Conservation (phyloP, 1,140 invertebrate genomes). For the Drosophila pandora region DNA sequence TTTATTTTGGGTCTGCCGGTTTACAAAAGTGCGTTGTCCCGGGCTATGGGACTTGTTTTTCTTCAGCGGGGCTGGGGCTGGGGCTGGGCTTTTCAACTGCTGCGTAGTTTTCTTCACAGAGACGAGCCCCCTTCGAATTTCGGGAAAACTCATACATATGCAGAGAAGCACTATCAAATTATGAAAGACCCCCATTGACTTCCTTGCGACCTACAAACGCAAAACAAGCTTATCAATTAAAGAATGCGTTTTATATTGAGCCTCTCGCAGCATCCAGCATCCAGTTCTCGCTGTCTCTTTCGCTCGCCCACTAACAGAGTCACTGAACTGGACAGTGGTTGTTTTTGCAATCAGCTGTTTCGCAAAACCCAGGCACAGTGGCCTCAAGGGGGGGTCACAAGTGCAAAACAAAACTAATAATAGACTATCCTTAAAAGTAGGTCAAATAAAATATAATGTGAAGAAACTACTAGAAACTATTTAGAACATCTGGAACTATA, state of each 20-base stretch:
- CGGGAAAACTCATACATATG: constrained; percentile 17
- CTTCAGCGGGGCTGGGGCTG: background rate
- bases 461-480: background rate
- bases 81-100: constrained; percentile 26
- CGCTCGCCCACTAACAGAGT: constrained; percentile 21
- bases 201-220: constrained; percentile 50
- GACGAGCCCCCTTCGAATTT: constrained; percentile 42
- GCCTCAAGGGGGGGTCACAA: background rate
- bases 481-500: background rate
- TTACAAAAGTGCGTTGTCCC: constrained; percentile 42
- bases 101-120: constrained; percentile 30
- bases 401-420: no score
- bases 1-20: constrained; percentile 23
- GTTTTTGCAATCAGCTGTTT: constrained; percentile 49
- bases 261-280: constrained; percentile 27
- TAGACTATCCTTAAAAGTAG: no score
- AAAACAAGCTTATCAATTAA: constrained; percentile 45
- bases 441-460: background rate
- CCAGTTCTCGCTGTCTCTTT: background rate
- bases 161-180: constrained; percentile 12
- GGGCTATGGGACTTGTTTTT: constrained; percentile 34
- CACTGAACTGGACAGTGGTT: constrained; percentile 48
- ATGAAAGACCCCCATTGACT: constrained; percentile 41
- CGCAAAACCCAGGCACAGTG: background rate
- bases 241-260: constrained; percentile 45